Base-by-base conservation (phyloP, 2,888 invertebrate species). In the Cerceris rybyensis region DNA sequence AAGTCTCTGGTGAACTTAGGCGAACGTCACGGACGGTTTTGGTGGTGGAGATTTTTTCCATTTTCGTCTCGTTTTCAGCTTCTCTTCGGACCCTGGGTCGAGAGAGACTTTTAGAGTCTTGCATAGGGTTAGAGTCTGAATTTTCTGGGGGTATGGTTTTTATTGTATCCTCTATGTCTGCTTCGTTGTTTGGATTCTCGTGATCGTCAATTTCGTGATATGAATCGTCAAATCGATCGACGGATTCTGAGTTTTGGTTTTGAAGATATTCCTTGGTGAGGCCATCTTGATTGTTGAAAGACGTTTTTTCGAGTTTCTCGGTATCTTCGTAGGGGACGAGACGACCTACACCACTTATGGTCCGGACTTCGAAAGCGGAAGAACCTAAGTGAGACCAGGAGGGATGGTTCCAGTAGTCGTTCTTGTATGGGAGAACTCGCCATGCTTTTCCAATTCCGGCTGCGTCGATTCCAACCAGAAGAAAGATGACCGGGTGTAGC, bases 11-110 rank as follows among this genome's bases (percentile, higher is more conserved):
- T 0, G 88, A 86, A 52, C 76, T 82, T n/a, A 88, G 61, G 1
- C 92, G 83, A 0, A 86, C 88, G 42, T 91, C 90, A 6, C 92
- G 82, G 0, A 88, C 79, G 66, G 70, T 91, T 64, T 90, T 91
- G 0, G 85, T 68, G 0, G 78, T 88, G 0, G 88, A 75, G 41
- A 91, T 89, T 28, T 90, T 88, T 7, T 92, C 91, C 88, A 90
- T 84, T 6, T 86, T 73, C 6, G 78, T 73, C 13, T 78, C 82
- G 42, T 78, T 75, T 0, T 84, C 85, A 0, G 76, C 69, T 13
- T 87, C 85, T 0, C 90, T 85, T 11, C 89, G 88, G 4, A 80
- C 57, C 7, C 89, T 83, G 0, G 76, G 49, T 2, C 58, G n/a
- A 2, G 16, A 8, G 46, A 46, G 46, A 5, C 8, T 13, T 46